Conservation (phyloP, 2,888 invertebrate species). For the Aelia acuminata region DNA sequence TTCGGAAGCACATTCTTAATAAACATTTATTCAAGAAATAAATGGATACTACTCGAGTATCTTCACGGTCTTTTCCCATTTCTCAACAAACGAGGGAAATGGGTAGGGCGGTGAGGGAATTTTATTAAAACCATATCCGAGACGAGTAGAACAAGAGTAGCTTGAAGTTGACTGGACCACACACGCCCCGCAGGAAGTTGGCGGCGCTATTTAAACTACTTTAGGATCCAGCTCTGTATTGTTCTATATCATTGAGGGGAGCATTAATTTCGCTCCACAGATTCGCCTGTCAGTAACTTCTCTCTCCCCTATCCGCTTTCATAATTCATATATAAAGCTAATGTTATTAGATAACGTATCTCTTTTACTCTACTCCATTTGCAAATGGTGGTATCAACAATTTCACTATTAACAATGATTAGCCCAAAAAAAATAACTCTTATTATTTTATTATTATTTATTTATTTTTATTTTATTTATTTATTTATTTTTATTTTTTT, state of each 20-base stretch:
- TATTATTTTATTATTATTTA: no score
- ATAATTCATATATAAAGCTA: not conserved
- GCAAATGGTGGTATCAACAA: no score
- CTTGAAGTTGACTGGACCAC: not conserved
- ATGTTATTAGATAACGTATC: not conserved
- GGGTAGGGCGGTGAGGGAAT: not conserved
- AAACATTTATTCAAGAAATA: not conserved
- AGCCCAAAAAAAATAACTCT: no score
- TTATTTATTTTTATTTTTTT: no score
- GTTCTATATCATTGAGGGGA: not conserved
- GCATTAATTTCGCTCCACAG: not conserved
- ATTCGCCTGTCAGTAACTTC: slow-evolving; percentile 25
- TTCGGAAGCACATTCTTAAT: not conserved
- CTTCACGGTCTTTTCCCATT: not conserved
- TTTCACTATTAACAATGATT: no score
- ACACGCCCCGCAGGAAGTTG: not conserved
- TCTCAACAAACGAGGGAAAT: not conserved
- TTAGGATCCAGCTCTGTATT: not conserved
- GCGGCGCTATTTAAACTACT: slow-evolving; percentile 8
- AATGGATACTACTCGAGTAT: not conserved
- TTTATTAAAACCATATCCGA: slow-evolving; percentile 29
- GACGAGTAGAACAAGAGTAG: not conserved
- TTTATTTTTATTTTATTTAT: no score
- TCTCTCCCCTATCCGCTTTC: not conserved
- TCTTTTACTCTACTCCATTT: not conserved